Percentiles rank a stretch among this genome's conserved stretches.
Evolutionary conservation across 2,888 invertebrate species (phyloP).

Genomic region (Allacma fusca): DNA sequence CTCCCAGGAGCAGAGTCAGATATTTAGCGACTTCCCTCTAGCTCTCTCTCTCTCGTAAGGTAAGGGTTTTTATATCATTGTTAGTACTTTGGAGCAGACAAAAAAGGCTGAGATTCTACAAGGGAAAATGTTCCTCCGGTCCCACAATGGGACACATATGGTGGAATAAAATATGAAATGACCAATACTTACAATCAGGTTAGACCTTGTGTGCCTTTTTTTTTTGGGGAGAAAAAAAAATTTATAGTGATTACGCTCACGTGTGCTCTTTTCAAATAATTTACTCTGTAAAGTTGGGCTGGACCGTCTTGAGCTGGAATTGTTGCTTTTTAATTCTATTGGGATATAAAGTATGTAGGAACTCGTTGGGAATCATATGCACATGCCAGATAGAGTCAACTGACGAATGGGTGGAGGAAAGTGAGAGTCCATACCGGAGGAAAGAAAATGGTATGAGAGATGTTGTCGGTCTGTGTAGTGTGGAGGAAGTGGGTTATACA

Average conservation of each 20-base stretch:
- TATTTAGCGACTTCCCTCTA: too few relatives aligned
- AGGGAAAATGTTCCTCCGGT: too few relatives aligned
- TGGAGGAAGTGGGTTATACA: constrained; percentile 20
- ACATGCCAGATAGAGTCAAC: neutral
- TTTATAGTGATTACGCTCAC: neutral
- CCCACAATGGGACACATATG: too few relatives aligned
- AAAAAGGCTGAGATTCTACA: too few relatives aligned
- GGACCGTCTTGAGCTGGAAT: neutral
- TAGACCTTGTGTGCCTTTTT: neutral
- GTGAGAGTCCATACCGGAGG: neutral
- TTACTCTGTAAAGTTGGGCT: neutral
- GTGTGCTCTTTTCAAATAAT: constrained; percentile 20
- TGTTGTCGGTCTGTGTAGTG: neutral
- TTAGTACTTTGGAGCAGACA: too few relatives aligned
- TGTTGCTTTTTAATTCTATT: neutral
- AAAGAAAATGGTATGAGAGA: neutral
- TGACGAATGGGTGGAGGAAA: neutral
- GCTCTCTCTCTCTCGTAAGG: too few relatives aligned
- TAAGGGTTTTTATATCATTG: too few relatives aligned
- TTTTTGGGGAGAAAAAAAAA: neutral
- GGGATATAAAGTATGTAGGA: neutral
- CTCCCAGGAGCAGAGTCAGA: too few relatives aligned
- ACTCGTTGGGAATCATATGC: neutral
- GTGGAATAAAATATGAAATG: neutral
- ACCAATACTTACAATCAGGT: constrained; percentile 17